Evolutionary conservation across 2,797 vertebrate genomes (phyloP).

Genomic region (Hemitrygon akajei): DNA sequence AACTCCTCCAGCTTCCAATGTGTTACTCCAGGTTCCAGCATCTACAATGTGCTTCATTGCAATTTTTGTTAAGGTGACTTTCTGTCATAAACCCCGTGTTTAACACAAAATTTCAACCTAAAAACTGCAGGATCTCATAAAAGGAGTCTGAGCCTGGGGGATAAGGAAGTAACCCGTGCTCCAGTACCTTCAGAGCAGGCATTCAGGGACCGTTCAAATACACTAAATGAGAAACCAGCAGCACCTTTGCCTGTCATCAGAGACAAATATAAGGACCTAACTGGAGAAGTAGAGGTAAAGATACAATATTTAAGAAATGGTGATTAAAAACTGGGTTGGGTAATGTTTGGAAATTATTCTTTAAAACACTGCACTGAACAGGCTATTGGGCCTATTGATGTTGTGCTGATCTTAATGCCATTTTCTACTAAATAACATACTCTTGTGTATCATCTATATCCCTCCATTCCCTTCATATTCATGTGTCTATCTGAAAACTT

Average conservation of each 20-base stretch:
- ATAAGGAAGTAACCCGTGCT: constrained; percentile 80
- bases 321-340: neutral
- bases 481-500: no score
- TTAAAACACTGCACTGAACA: no score
- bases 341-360: neutral
- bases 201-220: constrained; percentile 88
- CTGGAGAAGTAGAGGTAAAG: constrained; percentile 91
- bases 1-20: no score
- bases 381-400: no score
- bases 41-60: no score
- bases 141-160: constrained; percentile 89
- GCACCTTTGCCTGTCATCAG: constrained; percentile 83
- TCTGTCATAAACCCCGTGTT: neutral
- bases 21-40: no score
- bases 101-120: neutral
- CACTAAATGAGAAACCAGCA: constrained; percentile 78
- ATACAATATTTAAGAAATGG: neutral
- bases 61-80: neutral
- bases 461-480: no score
- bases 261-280: constrained; percentile 97
- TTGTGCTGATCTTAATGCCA: no score
- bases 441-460: no score
- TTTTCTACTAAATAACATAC: no score
- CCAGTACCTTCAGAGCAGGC: constrained; percentile 75
- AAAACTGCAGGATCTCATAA: constrained; percentile 80